Base-by-base conservation (phyloP, 2,888 invertebrate genomes). In the Apodemia duryi region DNA sequence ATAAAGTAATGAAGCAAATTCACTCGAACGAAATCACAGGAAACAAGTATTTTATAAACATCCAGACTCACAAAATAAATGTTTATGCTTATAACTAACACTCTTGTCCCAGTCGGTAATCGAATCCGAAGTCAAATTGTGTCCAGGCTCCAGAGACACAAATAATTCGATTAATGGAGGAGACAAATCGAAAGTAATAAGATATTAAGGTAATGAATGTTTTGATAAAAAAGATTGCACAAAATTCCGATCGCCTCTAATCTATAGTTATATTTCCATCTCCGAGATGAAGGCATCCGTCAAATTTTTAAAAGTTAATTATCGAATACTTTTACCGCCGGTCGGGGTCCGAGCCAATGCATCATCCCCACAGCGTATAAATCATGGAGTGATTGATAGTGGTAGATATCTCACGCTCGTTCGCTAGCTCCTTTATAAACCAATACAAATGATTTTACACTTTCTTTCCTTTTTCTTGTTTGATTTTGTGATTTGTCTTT, bases 251-350 rank as follows among this genome's bases (percentile, higher is more conserved):
- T 13, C 1, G 13, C 13, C 46, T 46, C 46, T 46, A 46, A 46
- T 46, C 46, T 46, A 46, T 13, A 46, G 62, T 62, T 70, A 69
- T 67, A 60, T 69, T 67, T 76, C 73, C 70, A 70, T 73, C 43
- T 10, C 69, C 71, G 70, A 75, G 78, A 85, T 87, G 83, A 84
- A 86, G 86, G 88, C 80, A 87, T 88, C 85, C 83, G 82, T 91
- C 89, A 88, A 87, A 86, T 82, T 86, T 85, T 84, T 83, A 91
- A 91, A 90, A 90, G 90, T 91, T 91, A 91, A 91, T 91, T 91
- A 91, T 87, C 85, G 81, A 83, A 87, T 85, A 84, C 86, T 87
- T 83, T 85, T 82, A 81, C 84, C 81, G 80, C 75, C 78, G 78
- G 77, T 75, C 72, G 80, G 79, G 78, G 77, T 79, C 77, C 77